Base-by-base conservation (phyloP, 2,888 invertebrate species). In the Biston betularia region DNA sequence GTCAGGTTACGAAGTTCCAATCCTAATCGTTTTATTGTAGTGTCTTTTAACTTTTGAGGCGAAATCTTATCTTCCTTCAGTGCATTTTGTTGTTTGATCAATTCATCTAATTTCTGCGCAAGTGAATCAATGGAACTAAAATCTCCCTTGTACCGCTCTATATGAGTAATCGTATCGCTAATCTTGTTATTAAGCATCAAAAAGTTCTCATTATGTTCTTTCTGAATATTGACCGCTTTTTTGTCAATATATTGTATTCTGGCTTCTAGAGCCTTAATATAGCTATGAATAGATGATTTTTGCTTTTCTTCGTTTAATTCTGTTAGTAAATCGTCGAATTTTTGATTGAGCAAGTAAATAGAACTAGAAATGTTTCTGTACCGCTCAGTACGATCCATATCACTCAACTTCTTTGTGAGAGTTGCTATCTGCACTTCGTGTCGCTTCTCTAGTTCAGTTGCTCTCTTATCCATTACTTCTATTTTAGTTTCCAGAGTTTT, bases 401-500 rank as follows among this genome's bases (percentile, higher is more conserved):
- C 38, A 9, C 38, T 10, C 38, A 38, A 1, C 14, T 53, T 53
- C 10, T 53, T n/a, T 9, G 52, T 53, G 0, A 40, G 15, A 14
- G 7, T 11, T 53, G 10, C 15, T n/a, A 56, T 35, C 33, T 44
- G 33, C 11, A 45, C 40, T 6, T 46, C 33, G 5, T 45, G 34
- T 14, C 10, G 33, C 33, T 56, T 56, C 10, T 58, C 38, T 8
- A 58, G 24, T 12, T 38, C 48, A 34, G 38, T 33, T 5, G 57
- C 7, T 34, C 35, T 48, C 12, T 45, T 56, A 34, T 56, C 11
- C 45, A 45, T 56, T 10, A 9, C 1, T 9, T 38, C 35, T 38
- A 58, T 48, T 24, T 46, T 58, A n/a, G 38, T n/a, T 48, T 58
- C 57, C 48, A 58, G 34, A 8, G 15, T 48, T 38, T 48, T 48